phyloP scores from a whole-genome alignment of 2,888 invertebrate genomes.

The Pasiphila rectangulata region DNA sequence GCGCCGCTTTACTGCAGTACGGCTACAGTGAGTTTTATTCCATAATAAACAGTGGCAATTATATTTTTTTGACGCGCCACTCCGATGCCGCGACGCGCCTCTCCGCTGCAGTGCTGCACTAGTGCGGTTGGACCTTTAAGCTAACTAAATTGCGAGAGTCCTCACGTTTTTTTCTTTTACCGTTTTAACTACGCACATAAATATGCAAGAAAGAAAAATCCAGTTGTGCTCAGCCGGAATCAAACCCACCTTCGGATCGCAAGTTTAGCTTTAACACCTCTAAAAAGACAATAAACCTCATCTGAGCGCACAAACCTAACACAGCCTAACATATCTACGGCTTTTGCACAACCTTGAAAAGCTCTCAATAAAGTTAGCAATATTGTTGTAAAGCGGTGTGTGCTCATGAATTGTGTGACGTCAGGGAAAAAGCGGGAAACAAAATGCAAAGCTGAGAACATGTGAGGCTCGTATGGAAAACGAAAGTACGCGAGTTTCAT shows the following conservation, averaged over 20 bases:
- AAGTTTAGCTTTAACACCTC: too few relatives aligned
- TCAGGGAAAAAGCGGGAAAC: conserved; percentile 75
- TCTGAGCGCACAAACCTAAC: too few relatives aligned
- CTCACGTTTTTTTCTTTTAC: too few relatives aligned
- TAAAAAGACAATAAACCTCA: too few relatives aligned
- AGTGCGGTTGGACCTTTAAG: conserved; percentile 3
- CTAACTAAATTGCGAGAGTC: too few relatives aligned
- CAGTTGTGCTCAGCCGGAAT: background rate
- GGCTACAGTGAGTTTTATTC: conserved; percentile 9
- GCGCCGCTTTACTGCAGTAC: too few relatives aligned
- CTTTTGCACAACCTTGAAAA: conserved; percentile 14
- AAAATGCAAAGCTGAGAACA: conserved; percentile 73
- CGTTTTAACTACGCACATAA: too few relatives aligned
- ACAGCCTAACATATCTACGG: background rate
- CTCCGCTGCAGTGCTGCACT: conserved; percentile 2
- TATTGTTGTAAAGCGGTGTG: conserved; percentile 40
- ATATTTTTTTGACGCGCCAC: conserved; percentile 12
- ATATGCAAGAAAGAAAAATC: too few relatives aligned
- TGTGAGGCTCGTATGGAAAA: conserved; percentile 78
- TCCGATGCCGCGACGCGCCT: conserved; percentile 10
- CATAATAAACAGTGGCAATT: too few relatives aligned
- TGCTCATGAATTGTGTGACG: conserved; percentile 63
- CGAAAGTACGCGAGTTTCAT: conserved; percentile 78
- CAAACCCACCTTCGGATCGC: too few relatives aligned
- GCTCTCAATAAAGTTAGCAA: conserved; percentile 22